phyloP scores from a whole-genome alignment of 2,113 vertebrate species.

The Hystrix brachyura region DNA sequence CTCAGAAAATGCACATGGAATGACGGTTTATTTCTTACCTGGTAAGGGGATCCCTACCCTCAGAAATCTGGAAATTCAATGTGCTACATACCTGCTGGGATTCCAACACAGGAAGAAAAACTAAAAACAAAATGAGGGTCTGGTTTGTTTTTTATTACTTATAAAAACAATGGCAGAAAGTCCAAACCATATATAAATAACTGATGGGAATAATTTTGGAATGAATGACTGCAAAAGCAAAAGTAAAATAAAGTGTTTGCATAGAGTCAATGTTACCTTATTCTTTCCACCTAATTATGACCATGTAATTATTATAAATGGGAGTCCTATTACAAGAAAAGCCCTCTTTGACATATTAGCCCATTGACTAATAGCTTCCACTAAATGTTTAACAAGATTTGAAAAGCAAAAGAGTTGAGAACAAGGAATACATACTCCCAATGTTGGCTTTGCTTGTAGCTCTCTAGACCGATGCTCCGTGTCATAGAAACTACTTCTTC shows the following conservation, averaged over 20 bases:
- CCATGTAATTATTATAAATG: not conserved
- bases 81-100: not conserved
- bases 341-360: no score
- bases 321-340: not conserved
- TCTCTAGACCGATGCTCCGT: not conserved
- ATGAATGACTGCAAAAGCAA: not conserved
- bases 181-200: not conserved
- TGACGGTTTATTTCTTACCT: not conserved
- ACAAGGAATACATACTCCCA: not conserved
- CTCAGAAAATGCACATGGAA: not conserved
- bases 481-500: constrained; percentile 80
- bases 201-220: not conserved
- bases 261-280: not conserved
- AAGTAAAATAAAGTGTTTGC: not conserved
- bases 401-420: not conserved
- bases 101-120: not conserved
- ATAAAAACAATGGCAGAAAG: not conserved
- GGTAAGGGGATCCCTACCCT: not conserved
- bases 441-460: not conserved
- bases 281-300: not conserved
- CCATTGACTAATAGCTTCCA: not conserved
- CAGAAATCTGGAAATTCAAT: not conserved
- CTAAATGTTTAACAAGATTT: not conserved
- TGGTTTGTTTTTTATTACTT: not conserved
- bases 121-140: not conserved